A percentile compares a stretch with the other conserved stretches of the same genome.
Evolutionary conservation across 1,140 invertebrate species (phyloP).

Genomic region (Protaetia brevitarsis): DNA sequence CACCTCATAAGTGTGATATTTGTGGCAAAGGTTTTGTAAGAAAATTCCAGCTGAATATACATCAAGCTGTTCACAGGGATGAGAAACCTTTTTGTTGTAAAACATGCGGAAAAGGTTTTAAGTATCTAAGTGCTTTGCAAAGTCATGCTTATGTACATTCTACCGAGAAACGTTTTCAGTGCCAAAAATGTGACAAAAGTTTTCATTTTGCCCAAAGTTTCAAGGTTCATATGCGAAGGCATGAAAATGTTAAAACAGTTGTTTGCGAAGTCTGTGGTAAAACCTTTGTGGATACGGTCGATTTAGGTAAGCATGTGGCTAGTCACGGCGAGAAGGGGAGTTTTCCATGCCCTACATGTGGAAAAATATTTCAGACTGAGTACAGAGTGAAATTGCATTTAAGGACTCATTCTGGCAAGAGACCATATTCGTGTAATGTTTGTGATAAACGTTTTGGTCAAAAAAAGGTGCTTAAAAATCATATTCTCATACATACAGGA

Average conservation of each 20-base stretch:
- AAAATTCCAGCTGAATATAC: too few species aligned
- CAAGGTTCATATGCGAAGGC: not conserved
- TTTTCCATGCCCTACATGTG: not conserved
- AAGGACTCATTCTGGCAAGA: conserved; percentile 80
- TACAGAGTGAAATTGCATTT: not conserved
- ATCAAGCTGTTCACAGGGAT: too few species aligned
- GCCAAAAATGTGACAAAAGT: not conserved
- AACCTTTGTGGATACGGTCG: conserved; percentile 31
- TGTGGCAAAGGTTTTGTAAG: too few species aligned
- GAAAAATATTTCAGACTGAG: not conserved
- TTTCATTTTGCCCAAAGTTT: not conserved
- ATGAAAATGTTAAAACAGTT: conserved; percentile 31
- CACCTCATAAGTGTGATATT: too few species aligned
- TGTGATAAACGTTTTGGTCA: conserved; percentile 45
- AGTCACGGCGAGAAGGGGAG: not conserved
- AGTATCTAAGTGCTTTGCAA: too few species aligned
- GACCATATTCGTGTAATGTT: conserved; percentile 73
- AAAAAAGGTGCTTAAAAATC: conserved; percentile 37
- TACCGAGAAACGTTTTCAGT: not conserved
- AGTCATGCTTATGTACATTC: too few species aligned
- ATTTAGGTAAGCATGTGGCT: conserved; percentile 27
- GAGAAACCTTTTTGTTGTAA: too few species aligned
- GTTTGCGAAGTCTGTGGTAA: conserved; percentile 35
- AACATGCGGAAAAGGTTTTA: too few species aligned
- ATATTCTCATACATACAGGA: conserved; percentile 37